phyloP scores from a whole-genome alignment of 2,888 invertebrate species.

The Epinotia bilunana region DNA sequence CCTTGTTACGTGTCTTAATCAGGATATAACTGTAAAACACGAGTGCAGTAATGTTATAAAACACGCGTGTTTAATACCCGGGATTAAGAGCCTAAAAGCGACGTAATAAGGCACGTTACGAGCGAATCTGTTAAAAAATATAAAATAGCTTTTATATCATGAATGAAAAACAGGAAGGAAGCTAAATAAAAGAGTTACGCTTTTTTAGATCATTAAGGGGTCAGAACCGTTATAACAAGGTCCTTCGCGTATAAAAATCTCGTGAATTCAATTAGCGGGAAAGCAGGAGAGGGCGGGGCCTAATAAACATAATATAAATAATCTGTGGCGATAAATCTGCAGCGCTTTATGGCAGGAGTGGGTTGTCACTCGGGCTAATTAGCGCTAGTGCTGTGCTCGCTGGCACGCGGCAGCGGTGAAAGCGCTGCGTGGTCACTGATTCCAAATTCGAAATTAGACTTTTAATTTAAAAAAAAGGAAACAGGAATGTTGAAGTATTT shows the following conservation, averaged over 20 bases:
- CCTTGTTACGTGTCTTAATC: too few relatives aligned
- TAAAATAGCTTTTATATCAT: neutral
- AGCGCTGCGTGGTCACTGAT: conserved; percentile 29
- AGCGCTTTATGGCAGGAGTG: conserved; percentile 83
- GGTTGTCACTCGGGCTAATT: conserved; percentile 84
- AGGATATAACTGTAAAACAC: too few relatives aligned
- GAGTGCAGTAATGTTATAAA: too few relatives aligned
- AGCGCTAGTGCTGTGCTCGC: conserved; percentile 74
- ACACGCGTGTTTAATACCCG: too few relatives aligned
- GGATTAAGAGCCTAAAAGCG: too few relatives aligned
- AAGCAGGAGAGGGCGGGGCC: conserved; percentile 79
- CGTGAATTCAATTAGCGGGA: conserved; percentile 82
- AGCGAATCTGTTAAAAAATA: neutral
- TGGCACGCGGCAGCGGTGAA: conserved; percentile 55
- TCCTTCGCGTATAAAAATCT: conserved; percentile 73
- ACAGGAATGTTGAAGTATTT: too few relatives aligned
- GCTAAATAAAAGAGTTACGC: conserved; percentile 6
- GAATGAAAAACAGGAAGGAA: neutral
- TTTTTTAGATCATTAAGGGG: conserved; percentile 41
- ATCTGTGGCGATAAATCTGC: conserved; percentile 83
- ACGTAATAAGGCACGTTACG: too few relatives aligned
- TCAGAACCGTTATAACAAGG: conserved; percentile 50
- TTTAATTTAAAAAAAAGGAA: neutral
- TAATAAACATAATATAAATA: conserved; percentile 85
- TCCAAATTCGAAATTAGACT: neutral